phyloP scores from a whole-genome alignment of 2,888 invertebrate species.

The Tiliacea citrago region DNA sequence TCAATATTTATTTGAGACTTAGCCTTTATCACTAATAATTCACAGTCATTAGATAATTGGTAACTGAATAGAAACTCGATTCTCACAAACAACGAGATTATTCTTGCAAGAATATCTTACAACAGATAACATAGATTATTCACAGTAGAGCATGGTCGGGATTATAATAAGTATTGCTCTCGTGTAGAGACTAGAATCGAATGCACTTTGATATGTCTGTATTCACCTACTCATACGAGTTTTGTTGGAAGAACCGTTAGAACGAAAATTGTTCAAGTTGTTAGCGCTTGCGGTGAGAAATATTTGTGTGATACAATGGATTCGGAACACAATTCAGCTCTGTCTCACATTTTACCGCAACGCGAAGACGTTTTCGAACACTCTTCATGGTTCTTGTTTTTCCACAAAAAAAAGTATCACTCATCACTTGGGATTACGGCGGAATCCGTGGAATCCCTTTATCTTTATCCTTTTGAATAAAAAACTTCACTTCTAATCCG shows the following conservation, averaged over 20 bases:
- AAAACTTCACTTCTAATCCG: slow-evolving; percentile 30
- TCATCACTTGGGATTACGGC: slow-evolving; percentile 29
- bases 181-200: slow-evolving; percentile 63
- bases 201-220: slow-evolving; percentile 57
- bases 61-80: slow-evolving; percentile 66
- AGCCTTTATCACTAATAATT: slow-evolving; percentile 66
- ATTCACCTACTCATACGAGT: slow-evolving; percentile 68
- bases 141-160: slow-evolving; percentile 46
- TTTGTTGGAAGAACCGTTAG: slow-evolving; percentile 75
- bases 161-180: slow-evolving; percentile 62
- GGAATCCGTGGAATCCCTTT: slow-evolving; percentile 19
- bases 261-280: slow-evolving; percentile 72
- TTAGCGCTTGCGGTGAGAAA: slow-evolving; percentile 69
- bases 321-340: slow-evolving; percentile 62
- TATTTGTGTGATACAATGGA: slow-evolving; percentile 67
- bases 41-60: slow-evolving; percentile 68
- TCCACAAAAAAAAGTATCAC: neutral
- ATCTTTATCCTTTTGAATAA: slow-evolving; percentile 18
- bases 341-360: slow-evolving; percentile 57
- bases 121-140: slow-evolving; percentile 61
- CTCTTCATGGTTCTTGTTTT: slow-evolving; percentile 30
- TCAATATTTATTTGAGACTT: slow-evolving; percentile 72
- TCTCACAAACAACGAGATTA: slow-evolving; percentile 72
- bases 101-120: slow-evolving; percentile 65
- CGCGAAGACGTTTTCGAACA: slow-evolving; percentile 34